Evolutionary conservation across 1,140 invertebrate species (phyloP).

Genomic region (Philaenus spumarius): DNA sequence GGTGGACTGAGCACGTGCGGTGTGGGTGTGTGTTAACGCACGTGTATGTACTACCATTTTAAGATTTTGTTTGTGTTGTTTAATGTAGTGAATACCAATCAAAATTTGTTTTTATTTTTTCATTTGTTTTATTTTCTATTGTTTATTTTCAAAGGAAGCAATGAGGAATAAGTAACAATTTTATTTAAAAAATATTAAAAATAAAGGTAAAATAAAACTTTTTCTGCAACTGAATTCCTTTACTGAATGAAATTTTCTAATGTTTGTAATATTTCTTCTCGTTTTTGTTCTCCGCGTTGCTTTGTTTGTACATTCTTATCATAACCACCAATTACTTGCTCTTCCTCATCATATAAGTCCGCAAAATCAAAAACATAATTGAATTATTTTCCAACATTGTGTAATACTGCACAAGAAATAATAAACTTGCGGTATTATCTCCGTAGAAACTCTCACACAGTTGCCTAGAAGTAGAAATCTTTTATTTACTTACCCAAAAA

Average conservation of each 20-base stretch:
- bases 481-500: constrained; percentile 3
- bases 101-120: background rate
- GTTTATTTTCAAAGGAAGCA: too few relatives aligned
- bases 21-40: too few relatives aligned
- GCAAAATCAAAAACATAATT: background rate
- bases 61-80: too few relatives aligned
- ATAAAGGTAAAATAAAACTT: too few relatives aligned
- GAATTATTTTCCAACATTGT: background rate
- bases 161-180: too few relatives aligned
- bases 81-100: too few relatives aligned
- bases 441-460: background rate
- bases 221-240: too few relatives aligned
- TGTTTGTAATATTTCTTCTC: background rate
- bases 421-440: background rate
- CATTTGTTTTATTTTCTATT: background rate
- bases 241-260: too few relatives aligned
- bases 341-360: background rate
- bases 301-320: background rate
- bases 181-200: too few relatives aligned
- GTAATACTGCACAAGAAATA: background rate
- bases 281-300: background rate
- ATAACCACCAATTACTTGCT: background rate
- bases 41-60: too few relatives aligned
- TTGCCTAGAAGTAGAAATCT: background rate
- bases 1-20: too few relatives aligned